Evolutionary conservation across 2,888 invertebrate species (phyloP), one percentile per base, ranked within the genome.

Genomic region (Mechanitis mazaeus): DNA sequence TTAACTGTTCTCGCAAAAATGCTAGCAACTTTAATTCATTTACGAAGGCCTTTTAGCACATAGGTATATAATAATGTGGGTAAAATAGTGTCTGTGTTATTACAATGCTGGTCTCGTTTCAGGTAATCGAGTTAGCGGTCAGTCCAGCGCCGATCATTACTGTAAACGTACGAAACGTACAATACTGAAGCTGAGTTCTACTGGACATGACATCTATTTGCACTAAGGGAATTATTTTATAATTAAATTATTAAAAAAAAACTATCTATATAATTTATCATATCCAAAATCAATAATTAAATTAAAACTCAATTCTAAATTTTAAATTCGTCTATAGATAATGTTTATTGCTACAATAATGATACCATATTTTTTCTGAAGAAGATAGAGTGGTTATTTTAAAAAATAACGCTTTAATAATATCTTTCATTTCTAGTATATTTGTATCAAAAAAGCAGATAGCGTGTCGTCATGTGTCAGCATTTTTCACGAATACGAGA

Each of bases 91-190:
- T 80, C 78, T 76, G 73, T 74, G 67, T 64, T 70, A 83, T 87
- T 85, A 82, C 81, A 79, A 89, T 88, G 85, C 87, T 72, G 81
- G 82, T 75, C 87, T 79, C 86, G 87, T 84, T 71, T 72, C 72
- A 76, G 75, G 84, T 87, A 89, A 89, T 87, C 80, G 78, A 85
- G 87, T 89, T 89, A 88, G 82, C 77, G 80, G 81, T 76, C 74
- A 77, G 81, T 77, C 76, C 78, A 72, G 76, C 81, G 79, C 71
- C 71, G 73, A 74, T 77, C 74, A 85, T 85, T 86, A 84, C 75
- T 64, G 71, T 70, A 66, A 71, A 69, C 70, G 77, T 76, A 74
- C 79, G 73, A 72, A 77, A 76, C 75, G 80, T 80, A 79, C 72
- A 74, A 35, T 65, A 45, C n/a, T 53, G 76, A 79, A 68, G 42